Evolutionary conservation across 2,888 invertebrate species (phyloP).

Genomic region (Falcaria lacertinaria): DNA sequence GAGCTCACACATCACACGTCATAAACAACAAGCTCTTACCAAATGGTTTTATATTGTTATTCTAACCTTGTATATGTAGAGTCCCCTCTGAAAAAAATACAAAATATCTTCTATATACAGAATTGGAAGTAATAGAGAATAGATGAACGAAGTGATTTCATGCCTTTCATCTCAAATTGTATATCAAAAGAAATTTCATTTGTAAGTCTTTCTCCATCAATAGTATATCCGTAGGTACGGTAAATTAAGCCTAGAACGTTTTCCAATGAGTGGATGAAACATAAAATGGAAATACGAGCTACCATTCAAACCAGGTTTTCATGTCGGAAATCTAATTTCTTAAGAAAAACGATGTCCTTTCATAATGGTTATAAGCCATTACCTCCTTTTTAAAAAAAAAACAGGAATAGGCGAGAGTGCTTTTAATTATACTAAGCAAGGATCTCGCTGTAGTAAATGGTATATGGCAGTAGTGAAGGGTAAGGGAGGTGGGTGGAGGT

Average conservation of each 20-base stretch:
- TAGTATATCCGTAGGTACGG: too few species aligned
- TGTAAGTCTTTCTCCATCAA: too few species aligned
- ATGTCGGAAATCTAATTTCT: conserved; percentile 32
- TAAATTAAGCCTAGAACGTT: too few species aligned
- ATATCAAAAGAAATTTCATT: too few species aligned
- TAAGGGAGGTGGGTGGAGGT: conserved; percentile 8
- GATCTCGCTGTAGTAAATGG: conserved; percentile 15
- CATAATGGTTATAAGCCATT: conserved; percentile 62
- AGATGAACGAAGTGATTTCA: too few species aligned
- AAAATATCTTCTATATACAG: too few species aligned
- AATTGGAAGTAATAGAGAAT: too few species aligned
- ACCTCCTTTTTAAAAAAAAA: too few species aligned
- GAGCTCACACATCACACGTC: conserved; percentile 40
- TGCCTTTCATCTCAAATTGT: too few species aligned
- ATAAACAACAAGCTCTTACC: conserved; percentile 1
- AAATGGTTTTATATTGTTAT: neutral
- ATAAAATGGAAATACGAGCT: conserved; percentile 12
- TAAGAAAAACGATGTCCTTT: conserved; percentile 43
- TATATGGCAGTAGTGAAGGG: neutral
- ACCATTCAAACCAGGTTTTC: conserved; percentile 27
- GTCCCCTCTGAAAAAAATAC: too few species aligned
- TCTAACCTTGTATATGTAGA: neutral
- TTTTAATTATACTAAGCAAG: conserved; percentile 32
- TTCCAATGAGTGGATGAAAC: neutral
- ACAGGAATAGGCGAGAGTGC: too few species aligned